Evolutionary conservation across 2,797 vertebrate genomes (phyloP).

Genomic region (Sebastes itinus): DNA sequence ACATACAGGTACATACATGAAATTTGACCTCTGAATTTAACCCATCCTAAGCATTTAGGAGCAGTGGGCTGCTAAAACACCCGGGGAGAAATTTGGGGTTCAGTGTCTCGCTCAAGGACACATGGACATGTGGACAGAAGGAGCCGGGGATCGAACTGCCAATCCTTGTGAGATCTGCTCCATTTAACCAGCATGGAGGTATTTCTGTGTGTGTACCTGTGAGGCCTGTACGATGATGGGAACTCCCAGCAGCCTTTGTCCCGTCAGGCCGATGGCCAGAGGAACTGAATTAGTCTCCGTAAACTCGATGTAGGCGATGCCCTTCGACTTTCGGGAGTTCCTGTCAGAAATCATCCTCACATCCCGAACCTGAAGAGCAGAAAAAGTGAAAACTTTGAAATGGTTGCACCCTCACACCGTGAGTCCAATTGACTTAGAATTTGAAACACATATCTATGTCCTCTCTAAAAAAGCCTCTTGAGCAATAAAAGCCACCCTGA

Average conservation of each 20-base stretch:
- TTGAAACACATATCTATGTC: too few relatives aligned
- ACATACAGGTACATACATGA: not conserved
- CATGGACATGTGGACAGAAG: not conserved
- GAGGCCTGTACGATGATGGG: slow-evolving; percentile 98
- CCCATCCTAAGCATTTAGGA: not conserved
- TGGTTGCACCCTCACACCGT: too few relatives aligned
- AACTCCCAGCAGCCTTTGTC: slow-evolving; percentile 94
- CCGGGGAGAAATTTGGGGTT: not conserved
- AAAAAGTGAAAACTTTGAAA: too few relatives aligned
- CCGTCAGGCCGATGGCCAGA: slow-evolving; percentile 95
- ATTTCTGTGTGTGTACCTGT: slow-evolving; percentile 81
- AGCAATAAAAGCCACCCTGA: too few relatives aligned
- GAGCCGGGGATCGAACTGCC: too few relatives aligned
- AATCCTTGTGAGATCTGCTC: too few relatives aligned
- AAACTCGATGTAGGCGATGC: slow-evolving; percentile 99
- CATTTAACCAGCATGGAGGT: too few relatives aligned
- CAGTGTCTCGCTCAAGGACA: not conserved
- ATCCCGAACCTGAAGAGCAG: slow-evolving; percentile 85
- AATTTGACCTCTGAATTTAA: not conserved
- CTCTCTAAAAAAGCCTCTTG: too few relatives aligned
- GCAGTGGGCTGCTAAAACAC: not conserved
- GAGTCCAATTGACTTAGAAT: too few relatives aligned
- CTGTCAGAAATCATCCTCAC: slow-evolving; percentile 98
- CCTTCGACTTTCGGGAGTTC: slow-evolving; percentile 98
- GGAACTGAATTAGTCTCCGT: slow-evolving; percentile 95